Evolutionary conservation across 2,797 vertebrate genomes (phyloP).

Genomic region (Halcyon chelicuti): DNA sequence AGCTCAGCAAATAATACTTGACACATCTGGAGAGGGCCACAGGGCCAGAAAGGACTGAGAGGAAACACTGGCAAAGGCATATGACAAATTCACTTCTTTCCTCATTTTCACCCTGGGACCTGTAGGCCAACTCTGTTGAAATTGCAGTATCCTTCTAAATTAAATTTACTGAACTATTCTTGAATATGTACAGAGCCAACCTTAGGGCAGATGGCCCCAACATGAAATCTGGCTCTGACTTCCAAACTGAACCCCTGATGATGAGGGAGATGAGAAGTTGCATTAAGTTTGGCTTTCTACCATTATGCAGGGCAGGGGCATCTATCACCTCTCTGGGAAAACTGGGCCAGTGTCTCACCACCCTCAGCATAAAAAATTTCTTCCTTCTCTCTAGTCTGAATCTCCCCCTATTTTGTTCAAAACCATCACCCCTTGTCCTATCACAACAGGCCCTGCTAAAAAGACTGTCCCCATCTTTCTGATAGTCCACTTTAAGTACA

Average conservation of each 20-base stretch:
- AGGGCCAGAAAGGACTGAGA: not conserved
- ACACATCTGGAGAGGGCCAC: not conserved
- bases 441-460: not conserved
- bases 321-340: not conserved
- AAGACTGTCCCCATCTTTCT: not conserved
- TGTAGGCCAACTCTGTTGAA: not conserved
- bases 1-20: not conserved
- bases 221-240: not conserved
- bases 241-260: not conserved
- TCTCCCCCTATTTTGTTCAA: not conserved
- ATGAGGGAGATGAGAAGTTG: not conserved
- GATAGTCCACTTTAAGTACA: not conserved
- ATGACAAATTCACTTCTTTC: not conserved
- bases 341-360: not conserved
- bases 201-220: accelerated
- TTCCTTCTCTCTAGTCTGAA: not conserved
- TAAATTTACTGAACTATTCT: not conserved
- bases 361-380: not conserved
- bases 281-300: not conserved
- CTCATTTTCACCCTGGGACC: not conserved
- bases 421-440: not conserved
- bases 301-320: not conserved
- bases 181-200: not conserved
- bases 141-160: not conserved
- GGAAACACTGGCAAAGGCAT: not conserved